phyloP scores from a whole-genome alignment of 2,888 invertebrate genomes.

The Dexiosoma caninum region DNA sequence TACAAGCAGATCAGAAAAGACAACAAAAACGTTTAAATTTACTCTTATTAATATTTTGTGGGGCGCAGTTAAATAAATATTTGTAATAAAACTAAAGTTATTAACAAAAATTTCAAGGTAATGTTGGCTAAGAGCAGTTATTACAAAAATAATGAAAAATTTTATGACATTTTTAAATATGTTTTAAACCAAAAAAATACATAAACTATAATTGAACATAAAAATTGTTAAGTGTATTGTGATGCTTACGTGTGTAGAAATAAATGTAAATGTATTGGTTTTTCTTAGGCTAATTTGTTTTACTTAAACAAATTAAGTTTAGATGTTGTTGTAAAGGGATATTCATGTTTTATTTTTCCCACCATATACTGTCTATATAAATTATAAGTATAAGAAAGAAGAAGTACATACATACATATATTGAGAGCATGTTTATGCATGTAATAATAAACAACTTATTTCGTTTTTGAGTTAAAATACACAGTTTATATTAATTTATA shows the following conservation, averaged over 20 bases:
- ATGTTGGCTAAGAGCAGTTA: conserved; percentile 30
- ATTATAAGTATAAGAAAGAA: no score
- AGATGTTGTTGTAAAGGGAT: conserved; percentile 66
- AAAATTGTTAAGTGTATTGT: conserved; percentile 33
- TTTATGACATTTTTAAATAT: conserved; percentile 46
- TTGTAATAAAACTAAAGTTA: conserved; percentile 37
- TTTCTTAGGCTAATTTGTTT: conserved; percentile 23
- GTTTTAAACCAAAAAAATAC: conserved; percentile 14
- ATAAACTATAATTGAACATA: no score
- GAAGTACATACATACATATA: background rate
- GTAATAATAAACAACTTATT: conserved; percentile 2
- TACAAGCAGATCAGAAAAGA: background rate
- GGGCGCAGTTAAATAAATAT: conserved; percentile 49
- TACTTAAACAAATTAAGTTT: conserved; percentile 22
- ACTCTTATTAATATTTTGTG: no score
- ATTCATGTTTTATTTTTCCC: conserved; percentile 37
- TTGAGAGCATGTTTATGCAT: conserved; percentile 43
- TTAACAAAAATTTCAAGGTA: conserved; percentile 56
- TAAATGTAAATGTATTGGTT: conserved; percentile 58
- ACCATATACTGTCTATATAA: no score
- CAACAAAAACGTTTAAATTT: background rate
- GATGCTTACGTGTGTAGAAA: conserved; percentile 47
- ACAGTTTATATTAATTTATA: background rate
- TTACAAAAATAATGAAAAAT: conserved; percentile 7
- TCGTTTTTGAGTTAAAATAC: conserved; percentile 4